These are phyloP conservation scores for Muschampia plurimacula DNA, from an alignment of 2,888 invertebrate species.

Conservation along the genomic window DNA sequence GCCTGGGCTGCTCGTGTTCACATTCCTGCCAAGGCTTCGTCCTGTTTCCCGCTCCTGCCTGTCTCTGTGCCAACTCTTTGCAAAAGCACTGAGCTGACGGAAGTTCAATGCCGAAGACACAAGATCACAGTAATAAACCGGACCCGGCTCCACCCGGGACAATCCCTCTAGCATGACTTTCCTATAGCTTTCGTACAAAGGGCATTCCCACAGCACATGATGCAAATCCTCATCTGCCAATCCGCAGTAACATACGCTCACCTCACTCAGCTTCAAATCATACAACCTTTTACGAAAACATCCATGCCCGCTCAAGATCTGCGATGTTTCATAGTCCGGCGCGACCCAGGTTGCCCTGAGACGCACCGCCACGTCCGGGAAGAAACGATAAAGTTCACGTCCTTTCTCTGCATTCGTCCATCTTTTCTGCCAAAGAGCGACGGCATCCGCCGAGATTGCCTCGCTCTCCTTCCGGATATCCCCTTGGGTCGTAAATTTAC, in stretches of 20 bases:
- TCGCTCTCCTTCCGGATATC: no score
- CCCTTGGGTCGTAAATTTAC: no score
- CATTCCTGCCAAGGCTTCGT: no score
- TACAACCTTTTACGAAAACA: slow-evolving; percentile 43
- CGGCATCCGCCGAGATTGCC: no score
- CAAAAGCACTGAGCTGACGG: neutral
- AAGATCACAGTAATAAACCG: slow-evolving; percentile 21
- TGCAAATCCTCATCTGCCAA: slow-evolving; percentile 21
- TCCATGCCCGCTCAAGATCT: slow-evolving; percentile 47
- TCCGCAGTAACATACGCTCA: slow-evolving; percentile 35
- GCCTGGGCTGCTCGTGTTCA: no score
- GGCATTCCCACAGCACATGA: slow-evolving; percentile 38
- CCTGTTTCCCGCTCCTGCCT: no score
- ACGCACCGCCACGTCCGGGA: slow-evolving; percentile 46
- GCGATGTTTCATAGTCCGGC: no score
- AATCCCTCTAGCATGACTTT: slow-evolving; percentile 1
- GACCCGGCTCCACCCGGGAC: neutral
- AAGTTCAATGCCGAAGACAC: neutral
- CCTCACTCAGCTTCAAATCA: slow-evolving; percentile 39
- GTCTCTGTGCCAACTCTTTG: neutral
- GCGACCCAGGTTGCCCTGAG: slow-evolving; percentile 43
- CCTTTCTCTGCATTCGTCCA: slow-evolving; percentile 42
- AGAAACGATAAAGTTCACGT: slow-evolving; percentile 45
- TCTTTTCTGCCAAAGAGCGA: slow-evolving; percentile 43
- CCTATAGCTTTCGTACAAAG: slow-evolving; percentile 13